Evolutionary conservation across 2,888 invertebrate genomes (phyloP).

Genomic region (Andrena trimmerana): DNA sequence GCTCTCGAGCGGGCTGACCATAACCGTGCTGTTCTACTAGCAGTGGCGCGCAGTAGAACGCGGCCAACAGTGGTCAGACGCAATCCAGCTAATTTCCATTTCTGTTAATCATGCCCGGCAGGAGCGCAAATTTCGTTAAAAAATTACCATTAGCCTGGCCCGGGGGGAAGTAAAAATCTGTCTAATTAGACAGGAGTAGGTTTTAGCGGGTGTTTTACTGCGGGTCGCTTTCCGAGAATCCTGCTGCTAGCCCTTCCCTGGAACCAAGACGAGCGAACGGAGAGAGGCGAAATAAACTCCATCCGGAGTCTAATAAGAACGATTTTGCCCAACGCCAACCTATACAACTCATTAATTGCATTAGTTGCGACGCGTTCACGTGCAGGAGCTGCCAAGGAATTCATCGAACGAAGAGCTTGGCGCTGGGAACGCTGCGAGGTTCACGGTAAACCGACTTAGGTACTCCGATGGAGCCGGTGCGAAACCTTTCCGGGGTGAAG

Average conservation of each 20-base stretch:
- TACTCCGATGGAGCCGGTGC: not conserved
- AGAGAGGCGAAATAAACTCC: not conserved
- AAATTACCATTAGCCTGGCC: conserved; percentile 13
- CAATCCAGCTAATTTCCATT: conserved; percentile 43
- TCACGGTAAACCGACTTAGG: not conserved
- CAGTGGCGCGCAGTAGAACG: conserved; percentile 21
- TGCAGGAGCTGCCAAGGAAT: not conserved
- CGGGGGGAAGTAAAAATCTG: conserved; percentile 44
- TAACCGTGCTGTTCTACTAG: conserved; percentile 25
- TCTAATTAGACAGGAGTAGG: conserved; percentile 24
- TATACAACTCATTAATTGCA: not conserved
- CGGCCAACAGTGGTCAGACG: conserved; percentile 27
- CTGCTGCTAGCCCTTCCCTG: not conserved
- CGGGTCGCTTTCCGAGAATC: not conserved
- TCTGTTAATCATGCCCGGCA: conserved; percentile 34
- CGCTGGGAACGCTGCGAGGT: not conserved
- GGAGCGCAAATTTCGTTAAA: conserved; percentile 33
- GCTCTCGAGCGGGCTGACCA: conserved; percentile 27
- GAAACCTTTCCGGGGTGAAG: conserved; percentile 14
- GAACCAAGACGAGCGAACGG: not conserved
- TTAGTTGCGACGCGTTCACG: not conserved
- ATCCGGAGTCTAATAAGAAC: not conserved
- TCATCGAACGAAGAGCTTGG: not conserved
- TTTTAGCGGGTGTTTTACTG: conserved; percentile 15
- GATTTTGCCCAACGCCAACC: not conserved